These are phyloP conservation scores for Petroica traversi DNA, from an alignment of 2,113 vertebrate species.

Conservation along the genomic window DNA sequence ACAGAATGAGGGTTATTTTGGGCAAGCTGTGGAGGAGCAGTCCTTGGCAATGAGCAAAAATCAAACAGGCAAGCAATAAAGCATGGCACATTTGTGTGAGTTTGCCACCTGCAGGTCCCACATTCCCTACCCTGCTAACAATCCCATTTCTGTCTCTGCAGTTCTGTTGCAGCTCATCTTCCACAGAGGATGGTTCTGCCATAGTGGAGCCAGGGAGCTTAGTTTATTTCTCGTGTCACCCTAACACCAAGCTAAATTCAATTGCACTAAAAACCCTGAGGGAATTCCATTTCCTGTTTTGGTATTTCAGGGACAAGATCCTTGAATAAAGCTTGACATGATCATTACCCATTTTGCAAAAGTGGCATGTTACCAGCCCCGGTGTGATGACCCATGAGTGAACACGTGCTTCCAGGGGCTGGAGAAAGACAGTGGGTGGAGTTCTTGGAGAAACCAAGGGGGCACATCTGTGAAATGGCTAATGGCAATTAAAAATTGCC, in stretches of 20 bases:
- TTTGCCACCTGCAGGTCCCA: not conserved
- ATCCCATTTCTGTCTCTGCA: not conserved
- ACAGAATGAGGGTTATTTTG: not conserved
- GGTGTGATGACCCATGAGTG: not conserved
- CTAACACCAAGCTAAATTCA: not conserved
- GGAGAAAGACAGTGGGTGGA: not conserved
- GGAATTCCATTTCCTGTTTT: not conserved
- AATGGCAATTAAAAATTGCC: not conserved
- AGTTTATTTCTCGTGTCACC: not conserved
- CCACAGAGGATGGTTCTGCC: fast-evolving
- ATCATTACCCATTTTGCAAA: not conserved
- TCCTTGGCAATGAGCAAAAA: not conserved
- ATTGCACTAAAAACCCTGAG: fast-evolving
- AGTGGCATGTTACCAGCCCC: not conserved
- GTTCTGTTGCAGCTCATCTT: not conserved
- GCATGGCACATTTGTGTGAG: not conserved
- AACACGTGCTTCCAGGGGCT: not conserved
- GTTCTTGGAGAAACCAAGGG: not conserved
- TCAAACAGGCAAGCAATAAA: not conserved
- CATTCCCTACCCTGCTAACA: not conserved
- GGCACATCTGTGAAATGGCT: not conserved
- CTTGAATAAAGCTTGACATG: not conserved
- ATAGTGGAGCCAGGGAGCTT: not conserved
- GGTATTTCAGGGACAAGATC: not conserved
- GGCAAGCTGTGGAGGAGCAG: not conserved